Evolutionary conservation across 2,113 vertebrate species (phyloP), one percentile per base, ranked within the genome.

Genomic region (Macquaria ambigua): DNA sequence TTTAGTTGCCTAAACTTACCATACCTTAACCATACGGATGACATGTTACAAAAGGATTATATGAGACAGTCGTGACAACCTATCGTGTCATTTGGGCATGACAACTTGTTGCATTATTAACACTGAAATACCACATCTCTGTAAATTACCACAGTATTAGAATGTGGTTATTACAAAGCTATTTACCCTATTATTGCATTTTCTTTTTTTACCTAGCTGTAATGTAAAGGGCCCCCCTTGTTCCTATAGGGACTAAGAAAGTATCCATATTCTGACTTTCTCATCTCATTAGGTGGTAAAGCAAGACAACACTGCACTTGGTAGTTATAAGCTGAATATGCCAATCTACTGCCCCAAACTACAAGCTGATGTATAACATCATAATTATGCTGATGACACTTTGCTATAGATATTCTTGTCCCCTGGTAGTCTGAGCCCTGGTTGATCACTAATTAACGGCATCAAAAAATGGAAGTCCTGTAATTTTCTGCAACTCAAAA

Each of bases 401-500:
- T 18, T 6, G 6, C 48, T n/a, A 16, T 64, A 66, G 16, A 71
- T 43, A 64, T 34, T 9, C 25, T 62, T 43, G 8, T 63, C 66
- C 21, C 61, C 21, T 76, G 86, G 46, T 61, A 67, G 8, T 62
- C 55, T 39, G 37, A 62, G 28, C 50, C 16, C 63, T 64, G 10
- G 6, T 34, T 52, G 28, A 69, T 85, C 48, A 59, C 28, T 81
- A 84, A 87, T 77, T 62, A 77, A 70, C 74, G 5, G n/a, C 56
- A 50, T 66, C 53, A 68, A 61, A 71, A 58, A 73, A 11, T 74
- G 25, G 67, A 84, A 9, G 2, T 69, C 52, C 11, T 80, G 43
- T 64, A 79, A 69, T 79, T 62, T 68, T 69, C 31, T 43, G n/a
- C 46, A 70, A 18, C n/a, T 23, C 55, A 69, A 28, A 56, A 62